Evolutionary conservation across 2,888 invertebrate species (phyloP).

Genomic region (Beris morrisii): DNA sequence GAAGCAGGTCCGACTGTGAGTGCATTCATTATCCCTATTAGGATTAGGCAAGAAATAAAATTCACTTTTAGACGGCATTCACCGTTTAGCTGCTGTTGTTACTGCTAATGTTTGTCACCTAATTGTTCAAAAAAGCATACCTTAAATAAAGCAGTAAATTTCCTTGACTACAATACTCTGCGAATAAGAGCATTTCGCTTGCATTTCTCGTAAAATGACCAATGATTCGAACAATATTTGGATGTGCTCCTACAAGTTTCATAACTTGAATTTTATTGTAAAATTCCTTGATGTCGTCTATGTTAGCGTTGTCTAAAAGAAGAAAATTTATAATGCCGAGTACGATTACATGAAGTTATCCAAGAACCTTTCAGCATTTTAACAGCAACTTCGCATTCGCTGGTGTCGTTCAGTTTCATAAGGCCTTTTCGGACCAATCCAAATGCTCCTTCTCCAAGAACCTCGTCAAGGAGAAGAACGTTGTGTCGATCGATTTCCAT

Average conservation of each 20-base stretch:
- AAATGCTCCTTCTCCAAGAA: conserved; percentile 83
- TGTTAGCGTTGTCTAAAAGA: conserved; percentile 66
- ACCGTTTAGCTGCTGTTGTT: too few species aligned
- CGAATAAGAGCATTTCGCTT: conserved; percentile 67
- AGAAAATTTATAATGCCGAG: conserved; percentile 45
- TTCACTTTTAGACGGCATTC: too few species aligned
- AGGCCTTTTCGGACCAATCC: conserved; percentile 64
- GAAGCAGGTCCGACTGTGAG: too few species aligned
- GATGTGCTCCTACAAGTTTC: conserved; percentile 83
- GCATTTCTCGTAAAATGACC: conserved; percentile 72
- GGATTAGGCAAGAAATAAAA: too few species aligned
- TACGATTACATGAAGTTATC: too few species aligned
- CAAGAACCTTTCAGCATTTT: too few species aligned
- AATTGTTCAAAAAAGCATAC: conserved; percentile 47
- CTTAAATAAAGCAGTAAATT: conserved; percentile 75
- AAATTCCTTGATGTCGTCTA: conserved; percentile 74
- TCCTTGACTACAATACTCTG: conserved; percentile 81
- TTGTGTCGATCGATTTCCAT: conserved; percentile 69
- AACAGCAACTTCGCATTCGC: too few species aligned
- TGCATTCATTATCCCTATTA: too few species aligned
- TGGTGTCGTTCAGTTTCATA: too few species aligned
- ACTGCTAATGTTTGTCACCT: too few species aligned
- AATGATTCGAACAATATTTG: conserved; percentile 80
- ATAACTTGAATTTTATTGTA: conserved; percentile 83
- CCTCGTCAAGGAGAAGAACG: conserved; percentile 63